Conservation (phyloP, 2,797 vertebrate species). For the Poeciliopsis presidionis region DNA sequence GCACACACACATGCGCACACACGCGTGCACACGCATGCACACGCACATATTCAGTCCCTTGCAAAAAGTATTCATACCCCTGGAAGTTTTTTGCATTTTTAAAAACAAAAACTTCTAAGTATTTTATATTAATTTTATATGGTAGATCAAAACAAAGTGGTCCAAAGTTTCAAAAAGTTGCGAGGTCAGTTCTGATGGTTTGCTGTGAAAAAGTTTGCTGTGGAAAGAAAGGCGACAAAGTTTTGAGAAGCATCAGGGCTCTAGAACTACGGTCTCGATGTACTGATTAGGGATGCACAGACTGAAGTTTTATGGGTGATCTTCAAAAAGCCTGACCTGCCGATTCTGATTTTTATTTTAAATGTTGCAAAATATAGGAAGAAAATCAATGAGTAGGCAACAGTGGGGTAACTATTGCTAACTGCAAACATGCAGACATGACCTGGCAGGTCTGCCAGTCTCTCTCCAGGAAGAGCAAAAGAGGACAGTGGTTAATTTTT, state of each 20-base stretch:
- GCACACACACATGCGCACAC: neutral
- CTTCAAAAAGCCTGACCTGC: no score
- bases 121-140: neutral
- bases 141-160: neutral
- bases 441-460: no score
- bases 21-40: slow-evolving; percentile 1
- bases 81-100: neutral
- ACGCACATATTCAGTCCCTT: neutral
- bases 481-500: no score
- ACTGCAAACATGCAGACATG: no score
- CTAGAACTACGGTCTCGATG: neutral
- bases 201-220: neutral
- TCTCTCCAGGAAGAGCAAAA: no score
- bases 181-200: neutral
- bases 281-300: neutral
- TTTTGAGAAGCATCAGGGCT: neutral
- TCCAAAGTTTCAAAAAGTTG: neutral
- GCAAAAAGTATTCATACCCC: neutral
- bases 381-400: no score
- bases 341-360: no score
- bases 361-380: no score
- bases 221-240: neutral
- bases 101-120: neutral
- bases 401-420: no score
- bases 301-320: no score